Evolutionary conservation across 2,113 vertebrate species (phyloP).

Genomic region (Prochilodus magdalenae): DNA sequence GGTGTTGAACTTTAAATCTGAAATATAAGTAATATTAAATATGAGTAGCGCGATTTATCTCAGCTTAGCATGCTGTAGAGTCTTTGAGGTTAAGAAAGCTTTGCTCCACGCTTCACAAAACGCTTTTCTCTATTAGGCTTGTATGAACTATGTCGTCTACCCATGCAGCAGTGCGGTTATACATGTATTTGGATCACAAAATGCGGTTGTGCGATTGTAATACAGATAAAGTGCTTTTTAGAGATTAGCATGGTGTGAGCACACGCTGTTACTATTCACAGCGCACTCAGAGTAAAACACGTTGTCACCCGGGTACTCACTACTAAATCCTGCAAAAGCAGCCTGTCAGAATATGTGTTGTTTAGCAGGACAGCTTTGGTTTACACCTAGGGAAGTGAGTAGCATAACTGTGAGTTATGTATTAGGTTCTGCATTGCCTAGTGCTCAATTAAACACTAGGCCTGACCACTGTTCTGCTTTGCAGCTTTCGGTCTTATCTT

Average conservation of each 20-base stretch:
- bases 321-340: not conserved
- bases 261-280: not conserved
- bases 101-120: not conserved
- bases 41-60: not conserved
- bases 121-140: not conserved
- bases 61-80: not conserved
- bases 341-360: not conserved
- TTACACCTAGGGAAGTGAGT: too few species aligned
- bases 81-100: not conserved
- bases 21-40: not conserved
- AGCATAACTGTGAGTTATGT: not conserved
- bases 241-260: not conserved
- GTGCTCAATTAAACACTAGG: not conserved
- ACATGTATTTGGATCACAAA: not conserved
- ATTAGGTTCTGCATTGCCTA: not conserved
- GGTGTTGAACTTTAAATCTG: not conserved
- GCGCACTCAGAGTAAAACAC: not conserved
- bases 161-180: not conserved
- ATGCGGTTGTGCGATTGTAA: not conserved
- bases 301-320: not conserved
- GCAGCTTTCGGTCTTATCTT: too few species aligned
- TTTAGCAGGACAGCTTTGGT: not conserved
- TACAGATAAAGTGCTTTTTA: not conserved
- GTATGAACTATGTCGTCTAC: not conserved
- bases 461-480: too few species aligned